Evolutionary conservation across 2,888 invertebrate genomes (phyloP).

Genomic region (Dynastes maya): DNA sequence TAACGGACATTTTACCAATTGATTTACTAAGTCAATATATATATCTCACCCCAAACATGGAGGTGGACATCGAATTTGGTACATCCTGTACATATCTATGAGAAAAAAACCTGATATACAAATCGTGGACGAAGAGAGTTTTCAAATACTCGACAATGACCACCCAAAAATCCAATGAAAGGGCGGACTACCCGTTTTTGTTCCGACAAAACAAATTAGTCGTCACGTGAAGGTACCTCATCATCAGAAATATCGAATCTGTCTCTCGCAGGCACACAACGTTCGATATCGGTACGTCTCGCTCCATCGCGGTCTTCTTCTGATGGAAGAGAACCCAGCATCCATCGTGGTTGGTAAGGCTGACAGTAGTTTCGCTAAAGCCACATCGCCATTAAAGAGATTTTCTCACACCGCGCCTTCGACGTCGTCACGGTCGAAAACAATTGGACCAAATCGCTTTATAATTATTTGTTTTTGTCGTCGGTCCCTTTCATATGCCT

Average conservation of each 20-base stretch:
- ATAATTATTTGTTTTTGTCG: constrained; percentile 46
- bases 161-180: constrained; percentile 59
- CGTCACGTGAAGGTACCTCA: constrained; percentile 52
- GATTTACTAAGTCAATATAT: too few species aligned
- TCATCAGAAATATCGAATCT: constrained; percentile 22
- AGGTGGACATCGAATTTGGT: too few species aligned
- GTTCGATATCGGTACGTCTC: not conserved
- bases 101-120: not conserved
- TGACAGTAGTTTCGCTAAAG: constrained; percentile 44
- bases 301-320: not conserved
- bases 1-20: too few species aligned
- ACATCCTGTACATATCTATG: too few species aligned
- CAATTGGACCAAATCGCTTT: constrained; percentile 43
- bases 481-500: constrained; percentile 18
- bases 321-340: constrained; percentile 8
- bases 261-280: not conserved
- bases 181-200: constrained; percentile 56
- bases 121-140: constrained; percentile 9
- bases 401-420: constrained; percentile 34
- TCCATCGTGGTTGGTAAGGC: constrained; percentile 3
- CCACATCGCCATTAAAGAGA: constrained; percentile 24
- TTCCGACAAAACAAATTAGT: constrained; percentile 57
- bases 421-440: constrained; percentile 15
- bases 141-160: constrained; percentile 50
- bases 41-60: too few species aligned